A percentile compares a stretch with the other conserved stretches of the same genome.
Evolutionary conservation across 2,888 invertebrate genomes (phyloP).

Genomic region (Campoletis raptor): DNA sequence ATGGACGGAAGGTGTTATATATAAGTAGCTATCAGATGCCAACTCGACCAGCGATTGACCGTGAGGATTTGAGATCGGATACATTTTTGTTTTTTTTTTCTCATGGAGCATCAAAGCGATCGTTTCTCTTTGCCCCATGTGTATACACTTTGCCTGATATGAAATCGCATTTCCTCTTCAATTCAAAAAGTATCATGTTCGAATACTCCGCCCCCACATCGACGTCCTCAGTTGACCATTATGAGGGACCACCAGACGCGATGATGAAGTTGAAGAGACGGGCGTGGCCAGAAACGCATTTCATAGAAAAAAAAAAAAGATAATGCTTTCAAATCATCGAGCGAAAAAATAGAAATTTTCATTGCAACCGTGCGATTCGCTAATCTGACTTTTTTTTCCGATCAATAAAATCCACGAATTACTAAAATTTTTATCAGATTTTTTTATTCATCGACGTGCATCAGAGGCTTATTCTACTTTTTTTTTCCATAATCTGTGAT

Average conservation of each 20-base stretch:
- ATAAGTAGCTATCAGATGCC: conserved; percentile 32
- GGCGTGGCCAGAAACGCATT: background rate
- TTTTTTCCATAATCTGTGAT: background rate
- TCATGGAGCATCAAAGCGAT: background rate
- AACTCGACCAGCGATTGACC: conserved; percentile 23
- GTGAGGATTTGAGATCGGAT: conserved; percentile 19
- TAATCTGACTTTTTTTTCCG: background rate
- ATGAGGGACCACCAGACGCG: background rate
- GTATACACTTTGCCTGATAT: background rate
- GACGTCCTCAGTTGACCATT: background rate
- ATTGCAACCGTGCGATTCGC: background rate
- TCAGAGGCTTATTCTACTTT: background rate
- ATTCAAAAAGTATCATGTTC: conserved; percentile 20
- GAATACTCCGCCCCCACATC: conserved; percentile 2
- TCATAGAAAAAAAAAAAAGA: background rate
- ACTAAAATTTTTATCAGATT: too few species aligned
- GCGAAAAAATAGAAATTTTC: background rate
- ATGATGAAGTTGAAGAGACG: background rate
- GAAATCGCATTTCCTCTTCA: conserved; percentile 6
- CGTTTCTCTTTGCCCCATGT: background rate
- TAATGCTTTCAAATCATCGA: background rate
- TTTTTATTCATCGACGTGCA: background rate
- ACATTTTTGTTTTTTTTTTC: conserved; percentile 1
- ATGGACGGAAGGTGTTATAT: background rate
- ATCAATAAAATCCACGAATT: background rate